A percentile compares a stretch with the other conserved stretches of the same genome.
Conservation (phyloP, 1,140 invertebrate genomes). For the Drosophila carrolli region DNA sequence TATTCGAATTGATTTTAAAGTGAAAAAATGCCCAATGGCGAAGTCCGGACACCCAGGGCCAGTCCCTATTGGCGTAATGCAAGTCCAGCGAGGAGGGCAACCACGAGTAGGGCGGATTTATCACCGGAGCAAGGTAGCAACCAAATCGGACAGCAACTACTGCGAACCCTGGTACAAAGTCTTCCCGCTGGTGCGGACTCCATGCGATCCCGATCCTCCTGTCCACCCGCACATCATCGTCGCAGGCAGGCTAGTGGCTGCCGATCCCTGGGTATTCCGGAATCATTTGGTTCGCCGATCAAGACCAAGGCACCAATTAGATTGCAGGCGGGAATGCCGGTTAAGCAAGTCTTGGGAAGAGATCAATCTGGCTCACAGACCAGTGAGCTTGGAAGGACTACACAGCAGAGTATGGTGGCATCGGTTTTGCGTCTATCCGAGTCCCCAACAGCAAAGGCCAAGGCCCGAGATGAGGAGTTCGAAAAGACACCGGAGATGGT, state of each 20-base stretch:
- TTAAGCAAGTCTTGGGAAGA: slow-evolving; percentile 1
- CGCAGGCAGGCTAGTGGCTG: background rate
- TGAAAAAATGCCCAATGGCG: slow-evolving; percentile 45
- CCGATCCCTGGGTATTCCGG: background rate
- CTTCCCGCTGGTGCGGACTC: background rate
- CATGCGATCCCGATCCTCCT: background rate
- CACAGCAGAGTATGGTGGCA: background rate
- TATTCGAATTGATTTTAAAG: background rate
- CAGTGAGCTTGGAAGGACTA: background rate
- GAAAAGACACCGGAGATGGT: background rate
- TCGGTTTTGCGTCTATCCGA: background rate
- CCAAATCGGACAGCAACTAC: slow-evolving; percentile 15
- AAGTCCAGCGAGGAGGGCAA: background rate
- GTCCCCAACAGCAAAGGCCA: background rate
- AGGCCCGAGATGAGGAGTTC: slow-evolving; percentile 3
- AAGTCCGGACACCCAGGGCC: background rate
- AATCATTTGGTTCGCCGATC: background rate
- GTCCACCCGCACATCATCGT: background rate
- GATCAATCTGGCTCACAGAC: background rate
- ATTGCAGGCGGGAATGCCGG: slow-evolving; percentile 9
- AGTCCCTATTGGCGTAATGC: slow-evolving; percentile 16
- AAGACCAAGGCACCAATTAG: background rate
- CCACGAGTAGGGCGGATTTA: background rate
- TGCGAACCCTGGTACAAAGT: slow-evolving; percentile 16
- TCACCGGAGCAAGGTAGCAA: background rate